These are phyloP conservation scores for Sinella curviseta DNA, from an alignment of 1,140 invertebrate genomes.

Conservation along the genomic window DNA sequence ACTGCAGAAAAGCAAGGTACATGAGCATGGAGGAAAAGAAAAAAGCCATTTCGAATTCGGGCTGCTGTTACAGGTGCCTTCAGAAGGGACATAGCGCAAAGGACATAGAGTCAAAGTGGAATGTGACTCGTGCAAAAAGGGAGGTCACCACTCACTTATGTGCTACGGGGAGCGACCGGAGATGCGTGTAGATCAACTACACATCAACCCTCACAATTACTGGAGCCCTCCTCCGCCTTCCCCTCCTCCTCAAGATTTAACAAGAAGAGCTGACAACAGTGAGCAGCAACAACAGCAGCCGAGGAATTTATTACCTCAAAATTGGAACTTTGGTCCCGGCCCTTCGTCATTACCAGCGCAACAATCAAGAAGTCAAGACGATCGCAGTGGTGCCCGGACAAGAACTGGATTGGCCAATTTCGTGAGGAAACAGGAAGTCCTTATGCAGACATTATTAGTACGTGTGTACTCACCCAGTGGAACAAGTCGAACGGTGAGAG, in stretches of 20 bases:
- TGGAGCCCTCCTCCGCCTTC: too few species aligned
- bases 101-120: not conserved
- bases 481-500: not conserved
- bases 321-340: too few species aligned
- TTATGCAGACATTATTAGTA: not conserved
- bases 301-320: too few species aligned
- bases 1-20: not conserved
- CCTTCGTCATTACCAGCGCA: not conserved
- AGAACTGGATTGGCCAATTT: not conserved
- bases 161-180: too few species aligned
- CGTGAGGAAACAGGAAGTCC: not conserved
- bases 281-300: not conserved
- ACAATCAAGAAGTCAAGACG: not conserved
- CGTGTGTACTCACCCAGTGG: not conserved
- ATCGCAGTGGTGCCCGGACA: too few species aligned
- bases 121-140: not conserved
- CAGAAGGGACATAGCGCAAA: not conserved
- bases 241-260: too few species aligned
- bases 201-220: too few species aligned
- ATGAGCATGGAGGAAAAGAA: not conserved
- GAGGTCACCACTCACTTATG: not conserved
- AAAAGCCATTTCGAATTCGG: not conserved
- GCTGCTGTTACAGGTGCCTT: not conserved
- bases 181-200: too few species aligned
- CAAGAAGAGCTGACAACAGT: not conserved